Conservation (phyloP, 2,888 invertebrate genomes). For the Uropetala carovei region DNA sequence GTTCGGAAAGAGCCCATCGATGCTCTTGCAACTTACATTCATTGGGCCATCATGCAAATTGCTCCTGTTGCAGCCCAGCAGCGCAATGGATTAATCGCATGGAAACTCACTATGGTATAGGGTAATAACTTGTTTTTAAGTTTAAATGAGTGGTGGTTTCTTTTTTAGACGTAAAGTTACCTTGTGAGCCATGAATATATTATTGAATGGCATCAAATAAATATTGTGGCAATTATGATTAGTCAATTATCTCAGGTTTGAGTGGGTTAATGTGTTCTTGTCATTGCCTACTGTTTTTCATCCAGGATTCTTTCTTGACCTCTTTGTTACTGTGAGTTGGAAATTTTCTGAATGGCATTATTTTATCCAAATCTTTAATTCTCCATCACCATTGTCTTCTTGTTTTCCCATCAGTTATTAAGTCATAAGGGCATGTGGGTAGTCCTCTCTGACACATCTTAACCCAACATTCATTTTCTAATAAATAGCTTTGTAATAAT, state of each 20-base stretch:
- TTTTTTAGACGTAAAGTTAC: slow-evolving; percentile 64
- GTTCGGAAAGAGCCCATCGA: not conserved
- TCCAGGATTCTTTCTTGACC: slow-evolving; percentile 61
- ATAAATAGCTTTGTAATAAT: not conserved
- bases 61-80: slow-evolving; percentile 38
- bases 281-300: slow-evolving; percentile 62
- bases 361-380: slow-evolving; percentile 40
- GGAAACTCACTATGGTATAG: slow-evolving; percentile 62
- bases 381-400: slow-evolving; percentile 33
- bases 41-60: slow-evolving; percentile 11
- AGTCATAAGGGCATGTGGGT: slow-evolving; percentile 59
- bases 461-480: slow-evolving; percentile 24
- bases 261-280: slow-evolving; percentile 62
- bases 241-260: slow-evolving; percentile 64
- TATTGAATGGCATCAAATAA: slow-evolving; percentile 53
- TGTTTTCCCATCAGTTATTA: slow-evolving; percentile 33
- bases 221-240: slow-evolving; percentile 64
- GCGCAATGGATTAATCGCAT: slow-evolving; percentile 52
- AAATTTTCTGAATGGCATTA: slow-evolving; percentile 41
- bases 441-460: slow-evolving; percentile 60
- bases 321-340: slow-evolving; percentile 41
- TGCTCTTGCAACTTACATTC: slow-evolving; percentile 27
- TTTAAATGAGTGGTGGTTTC: slow-evolving; percentile 63
- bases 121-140: slow-evolving; percentile 64
- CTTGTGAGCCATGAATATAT: slow-evolving; percentile 60